These are phyloP conservation scores for Drosophila buzzatii DNA, from an alignment of 2,888 invertebrate species.

Conservation along the genomic window DNA sequence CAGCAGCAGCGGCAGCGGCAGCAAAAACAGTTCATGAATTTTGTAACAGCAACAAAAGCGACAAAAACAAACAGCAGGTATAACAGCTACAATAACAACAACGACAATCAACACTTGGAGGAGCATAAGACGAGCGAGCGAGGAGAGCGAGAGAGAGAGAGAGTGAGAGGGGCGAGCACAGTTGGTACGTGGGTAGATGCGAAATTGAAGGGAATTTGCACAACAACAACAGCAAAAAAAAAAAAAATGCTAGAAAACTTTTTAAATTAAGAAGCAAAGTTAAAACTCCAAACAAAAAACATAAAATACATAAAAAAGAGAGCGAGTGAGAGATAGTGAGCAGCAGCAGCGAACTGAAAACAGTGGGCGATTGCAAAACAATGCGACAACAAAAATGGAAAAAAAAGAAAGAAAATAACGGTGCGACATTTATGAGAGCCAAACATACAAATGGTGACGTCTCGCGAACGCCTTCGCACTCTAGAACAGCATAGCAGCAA, in stretches of 20 bases:
- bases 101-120: constrained; percentile 57
- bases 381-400: constrained; percentile 14
- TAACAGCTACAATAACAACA: constrained; percentile 43
- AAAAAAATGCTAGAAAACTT: constrained; percentile 67
- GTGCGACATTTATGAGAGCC: constrained; percentile 67
- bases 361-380: constrained; percentile 38
- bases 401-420: constrained; percentile 38
- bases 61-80: constrained; percentile 72
- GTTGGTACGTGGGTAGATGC: constrained; percentile 45
- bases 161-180: background rate
- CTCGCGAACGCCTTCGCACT: constrained; percentile 9
- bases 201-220: constrained; percentile 66
- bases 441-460: constrained; percentile 47
- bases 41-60: constrained; percentile 73
- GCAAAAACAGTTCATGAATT: constrained; percentile 76
- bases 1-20: constrained; percentile 29
- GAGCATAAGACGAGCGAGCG: constrained; percentile 4
- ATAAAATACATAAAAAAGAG: constrained; percentile 9
- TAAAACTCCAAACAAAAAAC: constrained; percentile 66
- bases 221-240: constrained; percentile 9
- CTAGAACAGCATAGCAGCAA: background rate
- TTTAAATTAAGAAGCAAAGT: constrained; percentile 79
- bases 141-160: background rate
- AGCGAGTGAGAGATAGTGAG: background rate
- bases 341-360: background rate